Base-by-base conservation (phyloP, 2,797 vertebrate species). In the Otolemur crassicaudatus region DNA sequence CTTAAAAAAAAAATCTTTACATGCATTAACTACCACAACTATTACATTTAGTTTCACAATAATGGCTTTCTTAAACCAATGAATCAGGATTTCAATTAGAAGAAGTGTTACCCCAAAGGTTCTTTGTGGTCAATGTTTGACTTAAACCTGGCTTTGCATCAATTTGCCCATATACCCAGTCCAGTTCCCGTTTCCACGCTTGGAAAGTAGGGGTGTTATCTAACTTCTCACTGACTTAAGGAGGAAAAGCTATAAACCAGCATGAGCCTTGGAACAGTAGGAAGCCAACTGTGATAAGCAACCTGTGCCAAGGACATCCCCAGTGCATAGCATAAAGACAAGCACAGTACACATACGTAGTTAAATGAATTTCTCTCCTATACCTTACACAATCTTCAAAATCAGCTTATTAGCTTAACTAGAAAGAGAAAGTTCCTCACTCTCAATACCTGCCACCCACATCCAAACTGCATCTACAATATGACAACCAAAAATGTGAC, bases 31-130 rank as follows among this genome's bases (percentile, higher is more conserved):
- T 85, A 82, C n/a, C 70, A 61, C 70, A 73, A 65, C 87, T 85
- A 80, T 79, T 96, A 94, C 88, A 97, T 96, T 80, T 73, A 88
- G 94, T 86, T 97, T 91, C 23, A 0, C 77, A 94, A 97, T 49
- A 49, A 79, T 75, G 10, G 10, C 70, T 87, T 85, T 94, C 89
- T 88, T 60, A 95, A 92, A 93, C 76, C 81, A 89, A 67, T 56
- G 70, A 97, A 37, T 97, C 88, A 87, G 56, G 43, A 97, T 92
- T 73, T 92, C 80, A 34, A 61, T 91, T 65, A 89, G 34, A 56
- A 82, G 86, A 93, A 90, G 81, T n/a, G 75, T 96, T 85, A 94
- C 69, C 43, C 89, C 84, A 82, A 77, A 34, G 67, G 65, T 85
- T 73, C 17, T 91, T 58, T 76, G 87, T 58, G 69, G 87, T 95